These are phyloP conservation scores for Harpagus bidentatus DNA, from an alignment of 2,113 vertebrate species.

Conservation along the genomic window DNA sequence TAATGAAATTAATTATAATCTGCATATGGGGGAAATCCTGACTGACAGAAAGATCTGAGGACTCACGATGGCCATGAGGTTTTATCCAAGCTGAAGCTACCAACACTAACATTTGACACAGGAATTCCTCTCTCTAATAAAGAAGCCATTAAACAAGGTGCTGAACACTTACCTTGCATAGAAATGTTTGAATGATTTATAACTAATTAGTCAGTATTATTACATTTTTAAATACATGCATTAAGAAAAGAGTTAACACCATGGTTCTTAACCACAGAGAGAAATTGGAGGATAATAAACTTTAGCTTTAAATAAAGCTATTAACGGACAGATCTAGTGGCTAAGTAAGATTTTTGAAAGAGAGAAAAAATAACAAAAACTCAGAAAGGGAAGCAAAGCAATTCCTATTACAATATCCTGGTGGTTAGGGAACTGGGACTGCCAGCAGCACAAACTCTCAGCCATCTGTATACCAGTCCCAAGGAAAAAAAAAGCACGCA, in stretches of 20 bases:
- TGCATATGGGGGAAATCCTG: background rate
- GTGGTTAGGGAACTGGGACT: background rate
- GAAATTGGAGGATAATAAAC: constrained; percentile 1
- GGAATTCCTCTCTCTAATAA: background rate
- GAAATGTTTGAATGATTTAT: constrained; percentile 6
- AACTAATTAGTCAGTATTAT: background rate
- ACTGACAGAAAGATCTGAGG: background rate
- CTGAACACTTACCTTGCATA: background rate
- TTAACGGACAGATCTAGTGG: background rate
- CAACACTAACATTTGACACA: background rate
- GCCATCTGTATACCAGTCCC: background rate
- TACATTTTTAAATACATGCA: background rate
- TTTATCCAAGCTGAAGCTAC: background rate
- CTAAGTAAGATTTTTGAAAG: background rate
- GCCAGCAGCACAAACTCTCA: background rate
- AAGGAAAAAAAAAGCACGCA: background rate
- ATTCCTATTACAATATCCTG: background rate
- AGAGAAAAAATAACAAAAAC: background rate
- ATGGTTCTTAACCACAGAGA: background rate
- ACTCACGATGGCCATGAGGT: accelerated
- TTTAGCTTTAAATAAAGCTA: background rate
- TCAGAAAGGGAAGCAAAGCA: background rate
- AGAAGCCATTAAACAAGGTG: background rate
- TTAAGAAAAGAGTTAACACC: background rate
- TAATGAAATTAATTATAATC: background rate